Conservation (phyloP, 2,888 invertebrate species). For the Cepaea hortensis region DNA sequence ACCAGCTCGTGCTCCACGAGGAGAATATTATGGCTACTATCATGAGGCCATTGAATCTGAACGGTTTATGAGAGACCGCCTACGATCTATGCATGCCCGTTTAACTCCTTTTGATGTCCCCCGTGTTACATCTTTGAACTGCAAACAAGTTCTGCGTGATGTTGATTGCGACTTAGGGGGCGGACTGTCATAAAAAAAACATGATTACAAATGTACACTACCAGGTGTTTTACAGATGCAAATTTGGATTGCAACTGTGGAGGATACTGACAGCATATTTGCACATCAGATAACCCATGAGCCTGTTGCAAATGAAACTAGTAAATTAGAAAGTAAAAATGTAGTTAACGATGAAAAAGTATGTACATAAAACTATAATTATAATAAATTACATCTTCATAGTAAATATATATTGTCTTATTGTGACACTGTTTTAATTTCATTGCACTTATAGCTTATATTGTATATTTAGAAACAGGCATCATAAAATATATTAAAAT, state of each 20-base stretch:
- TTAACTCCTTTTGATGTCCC: conserved; percentile 64
- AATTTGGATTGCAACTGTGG: neutral
- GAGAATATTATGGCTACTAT: conserved; percentile 70
- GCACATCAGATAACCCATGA: no score
- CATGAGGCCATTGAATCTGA: conserved; percentile 68
- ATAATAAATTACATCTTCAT: no score
- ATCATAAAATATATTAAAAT: no score
- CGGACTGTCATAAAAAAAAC: conserved; percentile 33
- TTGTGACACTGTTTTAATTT: no score
- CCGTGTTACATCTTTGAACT: conserved; percentile 45
- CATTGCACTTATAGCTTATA: no score
- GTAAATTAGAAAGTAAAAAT: no score
- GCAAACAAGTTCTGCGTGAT: conserved; percentile 39
- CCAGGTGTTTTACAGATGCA: neutral
- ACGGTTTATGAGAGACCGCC: conserved; percentile 58
- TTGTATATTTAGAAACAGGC: no score
- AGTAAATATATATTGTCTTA: no score
- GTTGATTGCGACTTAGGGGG: conserved; percentile 43
- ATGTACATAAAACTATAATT: no score
- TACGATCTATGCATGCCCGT: conserved; percentile 59
- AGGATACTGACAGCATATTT: no score
- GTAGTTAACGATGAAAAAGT: no score
- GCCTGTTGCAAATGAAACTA: no score
- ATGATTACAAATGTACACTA: neutral
- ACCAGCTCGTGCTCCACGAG: conserved; percentile 60